Percentiles rank a stretch among this genome's conserved stretches.
phyloP scores from a whole-genome alignment of 1,140 invertebrate genomes.

The Atta cephalotes region DNA sequence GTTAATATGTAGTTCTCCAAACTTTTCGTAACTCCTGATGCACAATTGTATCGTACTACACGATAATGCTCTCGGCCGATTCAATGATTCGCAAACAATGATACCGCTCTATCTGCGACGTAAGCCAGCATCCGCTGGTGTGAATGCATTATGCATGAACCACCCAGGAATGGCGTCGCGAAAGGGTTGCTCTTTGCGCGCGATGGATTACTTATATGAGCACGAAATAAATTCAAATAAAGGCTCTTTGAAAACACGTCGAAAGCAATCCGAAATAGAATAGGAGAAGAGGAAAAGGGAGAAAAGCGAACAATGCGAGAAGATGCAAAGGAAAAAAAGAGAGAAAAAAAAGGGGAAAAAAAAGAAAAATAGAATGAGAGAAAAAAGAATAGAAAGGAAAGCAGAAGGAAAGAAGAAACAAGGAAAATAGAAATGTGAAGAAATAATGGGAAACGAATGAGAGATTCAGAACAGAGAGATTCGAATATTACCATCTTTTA shows the following conservation, averaged over 20 bases:
- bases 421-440: background rate
- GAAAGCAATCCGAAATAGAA: constrained; percentile 5
- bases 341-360: background rate
- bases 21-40: constrained; percentile 55
- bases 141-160: constrained; percentile 80
- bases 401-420: too few species aligned
- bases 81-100: constrained; percentile 84
- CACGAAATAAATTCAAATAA: constrained; percentile 60
- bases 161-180: constrained; percentile 62
- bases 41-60: constrained; percentile 57
- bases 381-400: background rate
- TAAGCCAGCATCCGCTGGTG: constrained; percentile 50
- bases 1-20: constrained; percentile 6
- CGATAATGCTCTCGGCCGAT: constrained; percentile 77
- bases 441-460: constrained; percentile 21
- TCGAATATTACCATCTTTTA: background rate
- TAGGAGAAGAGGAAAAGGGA: background rate
- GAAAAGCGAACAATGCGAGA: background rate
- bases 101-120: constrained; percentile 77
- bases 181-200: constrained; percentile 56
- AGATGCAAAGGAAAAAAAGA: background rate
- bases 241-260: constrained; percentile 27
- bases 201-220: constrained; percentile 64
- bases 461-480: constrained; percentile 3
- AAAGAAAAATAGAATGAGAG: background rate